Conservation (phyloP, 2,113 vertebrate genomes). For the Phalacrocorax brasilianus region DNA sequence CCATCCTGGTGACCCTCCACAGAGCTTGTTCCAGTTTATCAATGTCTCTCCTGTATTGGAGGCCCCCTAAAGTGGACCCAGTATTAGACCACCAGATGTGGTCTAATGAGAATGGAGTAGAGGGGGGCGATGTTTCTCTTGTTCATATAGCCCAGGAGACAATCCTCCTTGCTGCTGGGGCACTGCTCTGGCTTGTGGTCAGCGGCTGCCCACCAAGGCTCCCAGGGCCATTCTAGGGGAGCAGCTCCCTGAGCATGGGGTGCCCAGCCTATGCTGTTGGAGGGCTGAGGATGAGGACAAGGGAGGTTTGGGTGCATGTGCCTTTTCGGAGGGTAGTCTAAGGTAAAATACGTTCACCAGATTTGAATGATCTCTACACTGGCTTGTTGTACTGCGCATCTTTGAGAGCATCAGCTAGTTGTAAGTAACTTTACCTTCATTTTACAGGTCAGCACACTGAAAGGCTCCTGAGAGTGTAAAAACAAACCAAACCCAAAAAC, state of each 20-base stretch:
- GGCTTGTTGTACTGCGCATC: neutral
- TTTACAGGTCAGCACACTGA: neutral
- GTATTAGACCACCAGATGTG: neutral
- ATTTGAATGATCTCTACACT: neutral
- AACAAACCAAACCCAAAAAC: neutral
- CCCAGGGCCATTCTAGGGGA: neutral
- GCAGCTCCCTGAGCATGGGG: neutral
- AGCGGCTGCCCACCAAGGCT: neutral
- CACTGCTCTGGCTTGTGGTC: neutral
- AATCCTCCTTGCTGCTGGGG: neutral
- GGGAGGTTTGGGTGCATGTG: neutral
- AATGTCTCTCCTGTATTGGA: neutral
- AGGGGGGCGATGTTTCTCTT: neutral
- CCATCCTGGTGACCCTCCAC: neutral
- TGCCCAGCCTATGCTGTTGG: neutral
- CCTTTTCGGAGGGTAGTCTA: neutral
- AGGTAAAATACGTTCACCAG: neutral
- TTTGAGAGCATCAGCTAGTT: neutral
- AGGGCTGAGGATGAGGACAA: neutral
- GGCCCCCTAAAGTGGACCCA: neutral
- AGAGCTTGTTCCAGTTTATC: neutral
- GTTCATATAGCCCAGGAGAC: neutral
- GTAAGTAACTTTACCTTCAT: neutral
- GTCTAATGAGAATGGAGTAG: neutral
- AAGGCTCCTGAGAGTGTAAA: neutral